phyloP scores from a whole-genome alignment of 2,888 invertebrate genomes.

The Oxyteleia sp. region DNA sequence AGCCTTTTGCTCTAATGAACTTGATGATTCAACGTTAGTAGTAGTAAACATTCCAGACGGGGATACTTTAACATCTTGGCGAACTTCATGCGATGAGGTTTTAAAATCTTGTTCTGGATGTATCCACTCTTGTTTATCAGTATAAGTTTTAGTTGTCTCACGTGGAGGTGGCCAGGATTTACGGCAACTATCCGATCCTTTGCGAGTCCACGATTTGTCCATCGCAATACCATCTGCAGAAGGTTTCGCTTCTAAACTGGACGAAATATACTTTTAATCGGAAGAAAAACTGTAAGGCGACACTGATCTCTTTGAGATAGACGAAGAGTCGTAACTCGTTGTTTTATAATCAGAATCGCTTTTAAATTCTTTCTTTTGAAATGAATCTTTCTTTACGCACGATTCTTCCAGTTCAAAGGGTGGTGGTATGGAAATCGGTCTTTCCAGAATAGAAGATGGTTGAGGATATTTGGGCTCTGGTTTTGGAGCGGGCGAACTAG shows the following conservation, averaged over 20 bases:
- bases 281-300: slow-evolving; percentile 46
- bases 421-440: slow-evolving; percentile 81
- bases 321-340: slow-evolving; percentile 54
- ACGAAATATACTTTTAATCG: slow-evolving; percentile 78
- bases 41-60: slow-evolving; percentile 83
- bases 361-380: slow-evolving; percentile 75
- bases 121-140: slow-evolving; percentile 83
- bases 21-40: slow-evolving; percentile 84
- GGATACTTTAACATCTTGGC: slow-evolving; percentile 81
- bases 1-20: slow-evolving; percentile 82
- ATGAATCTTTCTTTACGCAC: slow-evolving; percentile 78
- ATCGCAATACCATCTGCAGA: slow-evolving; percentile 90
- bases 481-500: slow-evolving; percentile 80
- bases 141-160: slow-evolving; percentile 80
- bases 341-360: slow-evolving; percentile 67
- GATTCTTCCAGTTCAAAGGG: slow-evolving; percentile 83
- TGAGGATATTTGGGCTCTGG: slow-evolving; percentile 70
- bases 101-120: slow-evolving; percentile 83
- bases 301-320: slow-evolving; percentile 42
- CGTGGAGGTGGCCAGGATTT: slow-evolving; percentile 88
- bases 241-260: slow-evolving; percentile 88
- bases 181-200: slow-evolving; percentile 87
- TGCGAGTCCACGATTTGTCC: slow-evolving; percentile 91
- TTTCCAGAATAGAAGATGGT: slow-evolving; percentile 72
- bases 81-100: slow-evolving; percentile 81